Evolutionary conservation across 2,888 invertebrate species (phyloP).

Genomic region (Lacanobia wlatinum): DNA sequence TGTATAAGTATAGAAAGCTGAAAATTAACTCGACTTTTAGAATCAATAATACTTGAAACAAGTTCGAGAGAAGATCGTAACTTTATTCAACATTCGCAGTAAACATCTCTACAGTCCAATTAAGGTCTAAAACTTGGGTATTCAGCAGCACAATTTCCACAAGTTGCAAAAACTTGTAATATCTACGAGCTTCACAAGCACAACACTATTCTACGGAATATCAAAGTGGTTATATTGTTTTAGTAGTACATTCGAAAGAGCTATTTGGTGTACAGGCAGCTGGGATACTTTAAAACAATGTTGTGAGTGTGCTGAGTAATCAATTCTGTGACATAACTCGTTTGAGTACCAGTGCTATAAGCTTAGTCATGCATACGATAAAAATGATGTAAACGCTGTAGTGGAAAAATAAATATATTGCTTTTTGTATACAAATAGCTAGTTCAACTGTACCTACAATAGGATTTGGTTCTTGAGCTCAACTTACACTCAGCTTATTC

Average conservation of each 20-base stretch:
- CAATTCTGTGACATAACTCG: neutral
- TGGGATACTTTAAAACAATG: neutral
- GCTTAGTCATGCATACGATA: neutral
- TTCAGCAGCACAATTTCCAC: conserved; percentile 29
- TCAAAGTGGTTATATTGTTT: conserved; percentile 21
- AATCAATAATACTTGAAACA: conserved; percentile 22
- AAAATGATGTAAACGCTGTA: neutral
- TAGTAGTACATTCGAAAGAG: neutral
- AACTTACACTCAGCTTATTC: conserved; percentile 51
- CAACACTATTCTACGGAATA: conserved; percentile 18
- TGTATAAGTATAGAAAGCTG: neutral
- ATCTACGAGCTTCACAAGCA: conserved; percentile 5
- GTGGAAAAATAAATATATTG: neutral
- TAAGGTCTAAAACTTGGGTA: conserved; percentile 40
- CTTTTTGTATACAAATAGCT: neutral
- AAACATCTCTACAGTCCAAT: conserved; percentile 50
- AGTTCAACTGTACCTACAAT: conserved; percentile 26
- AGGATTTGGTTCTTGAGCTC: conserved; percentile 37
- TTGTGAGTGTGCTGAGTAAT: neutral
- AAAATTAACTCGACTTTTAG: conserved; percentile 1
- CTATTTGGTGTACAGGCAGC: neutral
- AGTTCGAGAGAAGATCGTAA: conserved; percentile 18
- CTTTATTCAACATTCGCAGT: conserved; percentile 32
- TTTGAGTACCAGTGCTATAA: neutral
- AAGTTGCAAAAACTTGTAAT: conserved; percentile 35